Evolutionary conservation across 2,888 invertebrate species (phyloP).

Genomic region (Mythimna loreyi): DNA sequence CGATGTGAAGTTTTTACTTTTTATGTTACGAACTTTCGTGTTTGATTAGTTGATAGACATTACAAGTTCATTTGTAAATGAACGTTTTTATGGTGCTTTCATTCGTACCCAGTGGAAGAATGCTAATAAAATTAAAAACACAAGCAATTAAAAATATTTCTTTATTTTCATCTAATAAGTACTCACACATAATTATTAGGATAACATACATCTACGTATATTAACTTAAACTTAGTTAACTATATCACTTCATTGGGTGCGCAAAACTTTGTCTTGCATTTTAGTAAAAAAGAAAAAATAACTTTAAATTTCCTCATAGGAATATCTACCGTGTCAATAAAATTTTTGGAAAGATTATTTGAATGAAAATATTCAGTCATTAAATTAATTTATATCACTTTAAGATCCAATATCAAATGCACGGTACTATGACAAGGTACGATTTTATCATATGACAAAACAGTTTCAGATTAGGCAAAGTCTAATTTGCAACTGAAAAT

Average conservation of each 20-base stretch:
- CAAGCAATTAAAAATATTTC: slow-evolving; percentile 47
- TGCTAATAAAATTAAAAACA: neutral
- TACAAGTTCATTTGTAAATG: too few relatives aligned
- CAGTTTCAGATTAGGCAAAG: too few relatives aligned
- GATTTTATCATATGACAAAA: too few relatives aligned
- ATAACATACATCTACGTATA: slow-evolving; percentile 51
- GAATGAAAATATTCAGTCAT: neutral
- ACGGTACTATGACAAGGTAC: too few relatives aligned
- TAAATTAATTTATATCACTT: too few relatives aligned
- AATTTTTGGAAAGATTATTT: neutral
- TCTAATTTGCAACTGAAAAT: too few relatives aligned
- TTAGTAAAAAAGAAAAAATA: slow-evolving; percentile 1
- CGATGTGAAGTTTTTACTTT: neutral
- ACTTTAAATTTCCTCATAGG: neutral
- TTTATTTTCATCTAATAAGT: slow-evolving; percentile 65
- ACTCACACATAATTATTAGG: slow-evolving; percentile 54
- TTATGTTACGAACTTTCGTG: neutral
- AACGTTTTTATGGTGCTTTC: neutral
- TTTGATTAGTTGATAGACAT: too few relatives aligned
- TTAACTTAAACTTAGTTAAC: slow-evolving; percentile 47
- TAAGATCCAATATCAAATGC: too few relatives aligned
- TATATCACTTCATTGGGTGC: slow-evolving; percentile 56
- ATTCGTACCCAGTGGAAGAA: neutral
- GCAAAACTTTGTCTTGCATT: slow-evolving; percentile 46
- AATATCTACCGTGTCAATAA: slow-evolving; percentile 7